Percentiles rank a stretch among this genome's conserved stretches.
Evolutionary conservation across 1,140 invertebrate species (phyloP).

Genomic region (Bombus huntii): DNA sequence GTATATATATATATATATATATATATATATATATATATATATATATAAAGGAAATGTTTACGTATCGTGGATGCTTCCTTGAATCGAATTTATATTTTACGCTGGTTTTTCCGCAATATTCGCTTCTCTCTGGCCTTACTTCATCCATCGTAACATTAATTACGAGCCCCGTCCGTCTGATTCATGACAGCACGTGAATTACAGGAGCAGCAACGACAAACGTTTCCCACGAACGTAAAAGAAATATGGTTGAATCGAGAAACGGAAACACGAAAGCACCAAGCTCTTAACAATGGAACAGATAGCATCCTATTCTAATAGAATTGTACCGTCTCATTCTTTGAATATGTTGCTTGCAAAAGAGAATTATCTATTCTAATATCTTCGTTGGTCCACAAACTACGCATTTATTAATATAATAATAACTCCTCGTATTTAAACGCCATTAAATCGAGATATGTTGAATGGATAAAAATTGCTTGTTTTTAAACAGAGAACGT

Average conservation of each 20-base stretch:
- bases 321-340: not conserved
- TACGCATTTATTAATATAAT: not conserved
- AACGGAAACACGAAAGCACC: not conserved
- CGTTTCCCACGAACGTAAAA: slow-evolving; percentile 5
- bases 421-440: not conserved
- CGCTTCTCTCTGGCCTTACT: not conserved
- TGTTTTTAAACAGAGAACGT: too few species aligned
- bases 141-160: slow-evolving; percentile 42
- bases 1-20: not conserved
- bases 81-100: not conserved
- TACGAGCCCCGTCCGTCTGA: slow-evolving; percentile 2
- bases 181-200: slow-evolving; percentile 3
- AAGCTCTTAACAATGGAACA: slow-evolving; percentile 24
- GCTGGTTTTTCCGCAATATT: not conserved
- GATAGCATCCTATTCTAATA: not conserved
- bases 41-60: too few species aligned
- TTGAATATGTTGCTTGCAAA: not conserved
- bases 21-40: too few species aligned
- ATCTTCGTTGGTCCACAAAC: not conserved
- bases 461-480: too few species aligned
- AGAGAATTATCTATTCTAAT: not conserved
- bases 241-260: slow-evolving; percentile 29
- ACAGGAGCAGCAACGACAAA: not conserved
- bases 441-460: too few species aligned
- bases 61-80: too few species aligned